Percentiles rank a stretch among this genome's conserved stretches.
Evolutionary conservation across 2,888 invertebrate genomes (phyloP).

Genomic region (Dynastes hyllus): DNA sequence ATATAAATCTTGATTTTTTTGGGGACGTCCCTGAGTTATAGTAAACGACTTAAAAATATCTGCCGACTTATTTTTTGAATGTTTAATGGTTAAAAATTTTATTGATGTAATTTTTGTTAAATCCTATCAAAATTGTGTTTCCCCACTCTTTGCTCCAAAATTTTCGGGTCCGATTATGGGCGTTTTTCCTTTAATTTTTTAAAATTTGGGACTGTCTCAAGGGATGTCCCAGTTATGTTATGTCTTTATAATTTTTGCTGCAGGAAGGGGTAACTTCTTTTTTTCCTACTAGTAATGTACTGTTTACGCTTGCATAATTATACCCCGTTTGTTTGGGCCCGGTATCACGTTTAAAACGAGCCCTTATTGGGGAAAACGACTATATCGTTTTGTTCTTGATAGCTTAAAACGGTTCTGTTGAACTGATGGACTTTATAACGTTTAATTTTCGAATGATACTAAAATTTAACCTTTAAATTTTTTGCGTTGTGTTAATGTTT

Average conservation of each 20-base stretch:
- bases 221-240: constrained; percentile 11
- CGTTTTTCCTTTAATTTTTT: not conserved
- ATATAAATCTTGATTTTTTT: not conserved
- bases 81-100: constrained; percentile 24
- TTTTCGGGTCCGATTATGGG: not conserved
- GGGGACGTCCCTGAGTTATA: constrained; percentile 1
- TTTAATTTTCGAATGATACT: too few species aligned
- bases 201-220: constrained; percentile 4
- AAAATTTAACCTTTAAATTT: not conserved
- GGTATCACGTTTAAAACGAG: too few species aligned
- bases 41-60: constrained; percentile 24
- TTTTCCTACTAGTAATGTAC: not conserved
- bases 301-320: too few species aligned
- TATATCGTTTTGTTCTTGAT: too few species aligned
- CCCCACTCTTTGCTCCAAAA: too few species aligned
- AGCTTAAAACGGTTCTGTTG: too few species aligned
- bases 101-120: constrained; percentile 23
- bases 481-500: not conserved
- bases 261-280: not conserved
- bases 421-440: too few species aligned
- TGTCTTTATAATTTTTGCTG: not conserved
- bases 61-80: constrained; percentile 18
- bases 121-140: not conserved
- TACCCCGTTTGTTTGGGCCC: too few species aligned
- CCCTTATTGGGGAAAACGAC: too few species aligned